Conservation (phyloP, 2,888 invertebrate genomes). For the Scrobipalpa costella region DNA sequence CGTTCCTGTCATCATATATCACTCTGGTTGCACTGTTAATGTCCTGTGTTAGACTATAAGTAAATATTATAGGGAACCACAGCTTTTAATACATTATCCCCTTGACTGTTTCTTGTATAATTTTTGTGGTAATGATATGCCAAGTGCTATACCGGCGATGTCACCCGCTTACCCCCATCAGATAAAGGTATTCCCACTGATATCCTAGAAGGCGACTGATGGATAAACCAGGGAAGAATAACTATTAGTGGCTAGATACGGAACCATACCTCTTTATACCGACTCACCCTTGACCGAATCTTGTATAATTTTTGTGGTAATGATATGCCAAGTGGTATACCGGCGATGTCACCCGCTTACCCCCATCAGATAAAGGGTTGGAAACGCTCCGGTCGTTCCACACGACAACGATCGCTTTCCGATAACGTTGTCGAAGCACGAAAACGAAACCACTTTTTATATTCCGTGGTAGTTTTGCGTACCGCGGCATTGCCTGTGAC, state of each 20-base stretch:
- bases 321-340: conserved; percentile 46
- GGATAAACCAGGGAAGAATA: not conserved
- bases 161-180: conserved; percentile 66
- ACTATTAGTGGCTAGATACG: not conserved
- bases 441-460: conserved; percentile 41
- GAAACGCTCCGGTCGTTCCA: conserved; percentile 41
- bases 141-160: conserved; percentile 49
- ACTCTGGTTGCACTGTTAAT: not conserved
- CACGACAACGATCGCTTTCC: conserved; percentile 67
- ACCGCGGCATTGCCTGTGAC: not conserved
- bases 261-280: not conserved
- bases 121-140: conserved; percentile 67
- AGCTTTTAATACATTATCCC: not conserved
- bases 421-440: conserved; percentile 71
- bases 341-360: conserved; percentile 63
- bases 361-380: conserved; percentile 78
- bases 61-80: too few species aligned
- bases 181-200: too few species aligned
- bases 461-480: not conserved
- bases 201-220: too few species aligned
- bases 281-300: not conserved
- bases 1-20: too few species aligned
- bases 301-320: conserved; percentile 64
- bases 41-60: too few species aligned
- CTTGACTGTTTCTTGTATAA: conserved; percentile 41